Evolutionary conservation across 1,140 invertebrate species (phyloP), one percentile per base, ranked within the genome.

Genomic region (Penaeus vannamei): DNA sequence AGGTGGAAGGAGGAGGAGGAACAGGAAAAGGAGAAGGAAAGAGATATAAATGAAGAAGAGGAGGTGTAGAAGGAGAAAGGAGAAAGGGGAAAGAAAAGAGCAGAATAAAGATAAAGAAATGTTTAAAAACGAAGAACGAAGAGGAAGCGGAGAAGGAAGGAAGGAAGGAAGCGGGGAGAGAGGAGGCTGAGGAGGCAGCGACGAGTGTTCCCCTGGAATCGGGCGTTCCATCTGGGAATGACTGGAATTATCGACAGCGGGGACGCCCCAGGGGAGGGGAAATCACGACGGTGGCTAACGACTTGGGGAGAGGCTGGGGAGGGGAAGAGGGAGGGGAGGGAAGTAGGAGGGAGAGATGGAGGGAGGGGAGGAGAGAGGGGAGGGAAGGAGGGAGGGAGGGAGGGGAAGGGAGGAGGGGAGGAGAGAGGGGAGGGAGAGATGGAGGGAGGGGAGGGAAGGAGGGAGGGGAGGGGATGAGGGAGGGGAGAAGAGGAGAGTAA

Each of bases 221-320:
- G 82, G 53, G 87, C 77, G 81, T 84, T 89, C 87, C 87, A 89
- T 89, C 87, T 89, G 81, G 81, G 87, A 89, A 89, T 89, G 87
- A 84, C 87, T 84, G 79, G 81, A 89, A 89, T 89, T 89, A 89
- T 89, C 87, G 87, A 89, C 87, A 89, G 81, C 26, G 17, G 10
- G 86, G 82, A 26, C 46, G 62, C 82, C 86, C 87, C 87, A 77
- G 32, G 87, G 84, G 87, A 72, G 81, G 53, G 53, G 36, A 84
- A 87, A 82, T 72, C 80, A 82, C 64, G 62, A 64, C 80, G 23
- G 42, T 23, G 42, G 86, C 86, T 87, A 87, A 87, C 86, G 80
- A 87, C 86, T 83, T 87, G 64, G 79, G 59, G 79, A 59, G 64
- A 83, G 10, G 59, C 53, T 26, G 72, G 32, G 76, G 59, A 36